Conservation (phyloP, 2,113 vertebrate species). For the Heterochromis multidens region DNA sequence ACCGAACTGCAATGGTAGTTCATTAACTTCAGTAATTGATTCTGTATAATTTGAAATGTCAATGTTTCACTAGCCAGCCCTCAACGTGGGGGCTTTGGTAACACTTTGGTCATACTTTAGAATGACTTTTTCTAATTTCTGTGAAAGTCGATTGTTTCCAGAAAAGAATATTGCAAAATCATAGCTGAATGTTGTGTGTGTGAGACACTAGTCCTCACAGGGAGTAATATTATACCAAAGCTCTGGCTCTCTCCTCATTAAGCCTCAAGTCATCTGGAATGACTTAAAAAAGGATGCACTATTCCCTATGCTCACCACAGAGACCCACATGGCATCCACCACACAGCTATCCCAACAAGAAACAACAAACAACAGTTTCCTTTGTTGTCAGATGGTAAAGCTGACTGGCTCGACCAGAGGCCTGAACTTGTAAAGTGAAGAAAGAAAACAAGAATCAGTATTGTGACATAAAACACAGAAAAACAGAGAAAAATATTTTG, state of each 20-base stretch:
- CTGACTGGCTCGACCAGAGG: slow-evolving; percentile 7
- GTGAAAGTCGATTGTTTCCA: background rate
- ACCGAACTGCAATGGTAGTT: background rate
- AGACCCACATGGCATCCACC: slow-evolving; percentile 24
- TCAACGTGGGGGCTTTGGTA: background rate
- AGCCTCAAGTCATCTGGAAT: slow-evolving; percentile 33
- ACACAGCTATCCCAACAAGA: slow-evolving; percentile 25
- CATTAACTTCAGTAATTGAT: background rate
- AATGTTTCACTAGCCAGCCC: background rate
- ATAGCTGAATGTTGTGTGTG: background rate
- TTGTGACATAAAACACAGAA: background rate
- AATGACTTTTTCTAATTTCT: background rate
- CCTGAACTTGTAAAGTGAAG: slow-evolving; percentile 15
- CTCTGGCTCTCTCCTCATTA: background rate
- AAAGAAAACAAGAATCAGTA: background rate
- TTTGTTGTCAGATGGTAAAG: slow-evolving; percentile 37
- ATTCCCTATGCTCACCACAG: slow-evolving; percentile 26
- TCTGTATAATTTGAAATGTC: background rate
- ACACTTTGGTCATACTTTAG: background rate
- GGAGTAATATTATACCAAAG: background rate
- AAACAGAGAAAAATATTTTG: background rate
- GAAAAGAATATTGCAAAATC: background rate
- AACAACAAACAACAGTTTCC: slow-evolving; percentile 46
- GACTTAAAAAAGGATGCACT: slow-evolving; percentile 5
- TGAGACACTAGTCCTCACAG: background rate